A percentile compares a stretch with the other conserved stretches of the same genome.
These are phyloP conservation scores for Stigmatopora nigra DNA, from an alignment of 2,113 vertebrate species.

Conservation along the genomic window DNA sequence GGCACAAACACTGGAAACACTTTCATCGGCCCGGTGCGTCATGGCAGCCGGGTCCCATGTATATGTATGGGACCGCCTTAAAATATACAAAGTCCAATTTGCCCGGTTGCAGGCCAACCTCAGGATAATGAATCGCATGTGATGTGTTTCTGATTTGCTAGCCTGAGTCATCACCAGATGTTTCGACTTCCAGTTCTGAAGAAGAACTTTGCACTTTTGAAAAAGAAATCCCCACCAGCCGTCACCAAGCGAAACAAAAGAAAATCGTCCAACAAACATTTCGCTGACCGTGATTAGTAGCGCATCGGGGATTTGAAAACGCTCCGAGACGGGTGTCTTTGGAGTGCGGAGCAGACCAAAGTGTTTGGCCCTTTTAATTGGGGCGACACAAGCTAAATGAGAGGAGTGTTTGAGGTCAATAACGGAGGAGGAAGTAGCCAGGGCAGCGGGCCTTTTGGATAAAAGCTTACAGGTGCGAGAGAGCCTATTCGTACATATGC, in stretches of 20 bases:
- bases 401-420: conserved; percentile 63
- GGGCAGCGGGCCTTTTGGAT: conserved; percentile 49
- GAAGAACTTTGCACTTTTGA: conserved; percentile 37
- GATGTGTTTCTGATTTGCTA: conserved; percentile 64
- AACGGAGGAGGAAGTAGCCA: conserved; percentile 59
- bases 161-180: conserved; percentile 71
- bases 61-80: conserved; percentile 67
- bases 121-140: conserved; percentile 68
- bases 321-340: conserved; percentile 20
- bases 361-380: conserved; percentile 52
- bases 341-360: conserved; percentile 46
- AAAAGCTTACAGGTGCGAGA: conserved; percentile 69
- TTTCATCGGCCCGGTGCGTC: conserved; percentile 63
- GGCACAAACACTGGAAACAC: conserved; percentile 64
- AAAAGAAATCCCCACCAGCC: conserved; percentile 24
- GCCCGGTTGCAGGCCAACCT: conserved; percentile 60
- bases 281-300: conserved; percentile 22
- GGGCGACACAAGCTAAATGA: conserved; percentile 54
- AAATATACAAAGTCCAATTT: conserved; percentile 71
- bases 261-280: conserved; percentile 46
- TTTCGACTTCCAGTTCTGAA: conserved; percentile 59
- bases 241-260: background rate
- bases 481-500: conserved; percentile 50
- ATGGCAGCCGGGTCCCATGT: conserved; percentile 64
- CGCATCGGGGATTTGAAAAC: conserved; percentile 34